A percentile compares a stretch with the other conserved stretches of the same genome.
phyloP scores from a whole-genome alignment of 92 coral and sea anemone species.

The Zoanthus sansibaricus region DNA sequence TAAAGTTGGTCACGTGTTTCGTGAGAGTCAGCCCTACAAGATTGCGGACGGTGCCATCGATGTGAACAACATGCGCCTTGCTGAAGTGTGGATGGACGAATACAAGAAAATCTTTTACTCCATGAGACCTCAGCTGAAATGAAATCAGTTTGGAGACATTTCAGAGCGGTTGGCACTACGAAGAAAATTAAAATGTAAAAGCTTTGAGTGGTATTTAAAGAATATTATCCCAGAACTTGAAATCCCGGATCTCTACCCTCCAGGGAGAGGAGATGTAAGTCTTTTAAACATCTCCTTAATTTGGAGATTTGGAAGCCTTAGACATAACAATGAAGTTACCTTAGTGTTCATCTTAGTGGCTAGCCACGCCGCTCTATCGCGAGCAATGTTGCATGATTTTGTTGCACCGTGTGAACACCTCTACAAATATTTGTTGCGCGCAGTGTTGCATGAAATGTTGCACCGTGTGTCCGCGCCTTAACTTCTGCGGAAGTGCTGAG shows the following conservation, averaged over 20 bases:
- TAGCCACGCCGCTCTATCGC: too few species aligned
- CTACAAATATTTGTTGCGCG: too few species aligned
- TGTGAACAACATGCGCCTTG: slow-evolving; percentile 90
- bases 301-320: too few species aligned
- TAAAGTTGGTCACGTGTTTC: slow-evolving; percentile 98
- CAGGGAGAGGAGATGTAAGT: slow-evolving; percentile 94
- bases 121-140: slow-evolving; percentile 83
- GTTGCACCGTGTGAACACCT: too few species aligned
- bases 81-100: slow-evolving; percentile 98
- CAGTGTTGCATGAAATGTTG: too few species aligned
- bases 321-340: too few species aligned
- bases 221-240: slow-evolving; percentile 90
- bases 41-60: slow-evolving; percentile 93
- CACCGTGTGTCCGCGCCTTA: too few species aligned
- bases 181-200: slow-evolving; percentile 79
- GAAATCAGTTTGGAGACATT: slow-evolving; percentile 80
- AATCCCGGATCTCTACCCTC: slow-evolving; percentile 90
- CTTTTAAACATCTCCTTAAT: neutral
- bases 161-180: slow-evolving; percentile 78
- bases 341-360: too few species aligned
- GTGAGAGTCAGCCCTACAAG: slow-evolving; percentile 97
- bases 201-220: slow-evolving; percentile 91
- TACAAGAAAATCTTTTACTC: slow-evolving; percentile 88
- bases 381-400: too few species aligned
- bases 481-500: too few species aligned